phyloP scores from a whole-genome alignment of 2,888 invertebrate genomes.

The Carpatolechia fugitivella region DNA sequence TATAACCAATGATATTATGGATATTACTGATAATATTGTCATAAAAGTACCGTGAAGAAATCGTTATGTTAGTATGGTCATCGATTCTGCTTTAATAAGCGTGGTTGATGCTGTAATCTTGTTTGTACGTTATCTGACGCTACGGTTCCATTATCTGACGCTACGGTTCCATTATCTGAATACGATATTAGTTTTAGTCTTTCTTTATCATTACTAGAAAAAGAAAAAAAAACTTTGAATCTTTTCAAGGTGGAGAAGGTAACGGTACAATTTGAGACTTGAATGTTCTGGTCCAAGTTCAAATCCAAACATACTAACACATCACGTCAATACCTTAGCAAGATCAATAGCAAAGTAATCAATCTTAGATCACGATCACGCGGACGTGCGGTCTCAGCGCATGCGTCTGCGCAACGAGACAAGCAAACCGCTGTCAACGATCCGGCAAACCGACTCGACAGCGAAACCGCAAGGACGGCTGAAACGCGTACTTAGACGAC shows the following conservation, averaged over 20 bases:
- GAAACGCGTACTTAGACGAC: constrained; percentile 16
- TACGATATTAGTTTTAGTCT: too few relatives aligned
- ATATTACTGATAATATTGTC: background rate
- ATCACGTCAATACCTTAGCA: too few relatives aligned
- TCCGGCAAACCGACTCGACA: constrained; percentile 3
- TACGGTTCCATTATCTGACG: background rate
- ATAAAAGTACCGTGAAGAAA: background rate
- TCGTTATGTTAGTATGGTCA: background rate
- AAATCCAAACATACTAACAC: too few relatives aligned
- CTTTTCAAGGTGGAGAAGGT: too few relatives aligned
- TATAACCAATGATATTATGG: background rate
- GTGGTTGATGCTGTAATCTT: background rate
- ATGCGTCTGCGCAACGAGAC: constrained; percentile 22
- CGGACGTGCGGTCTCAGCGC: background rate
- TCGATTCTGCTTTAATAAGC: background rate
- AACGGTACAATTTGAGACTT: too few relatives aligned
- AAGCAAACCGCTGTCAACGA: constrained; percentile 15
- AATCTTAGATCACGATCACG: background rate
- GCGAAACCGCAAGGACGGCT: constrained; percentile 22
- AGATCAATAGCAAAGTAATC: background rate
- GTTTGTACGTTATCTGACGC: background rate
- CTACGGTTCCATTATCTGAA: background rate
- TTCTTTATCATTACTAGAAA: too few relatives aligned
- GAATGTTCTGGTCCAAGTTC: too few relatives aligned
- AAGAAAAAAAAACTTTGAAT: too few relatives aligned